A percentile compares a stretch with the other conserved stretches of the same genome.
phyloP scores from a whole-genome alignment of 92 coral and sea anemone genomes.

The Phenganax stokvisi region DNA sequence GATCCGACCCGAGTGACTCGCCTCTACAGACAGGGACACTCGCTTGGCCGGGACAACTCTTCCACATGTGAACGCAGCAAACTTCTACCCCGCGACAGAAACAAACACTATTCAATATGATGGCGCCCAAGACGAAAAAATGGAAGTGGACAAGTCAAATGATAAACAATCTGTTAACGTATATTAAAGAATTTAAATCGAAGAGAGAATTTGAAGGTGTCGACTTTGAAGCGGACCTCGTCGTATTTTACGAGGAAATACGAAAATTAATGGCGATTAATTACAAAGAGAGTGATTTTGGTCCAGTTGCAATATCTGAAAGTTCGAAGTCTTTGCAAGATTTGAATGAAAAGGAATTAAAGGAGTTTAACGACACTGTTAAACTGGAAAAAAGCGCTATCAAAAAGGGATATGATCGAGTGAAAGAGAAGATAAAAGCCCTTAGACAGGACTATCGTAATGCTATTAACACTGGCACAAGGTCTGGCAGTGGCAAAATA shows the following conservation, averaged over 20 bases:
- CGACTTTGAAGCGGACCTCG: slow-evolving; percentile 7
- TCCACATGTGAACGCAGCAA: neutral
- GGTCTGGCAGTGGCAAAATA: slow-evolving; percentile 40
- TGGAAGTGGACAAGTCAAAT: slow-evolving; percentile 5
- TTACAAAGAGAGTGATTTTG: slow-evolving; percentile 10
- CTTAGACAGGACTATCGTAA: slow-evolving; percentile 31
- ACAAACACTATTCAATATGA: slow-evolving; percentile 4
- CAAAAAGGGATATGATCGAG: slow-evolving; percentile 38
- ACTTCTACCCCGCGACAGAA: neutral
- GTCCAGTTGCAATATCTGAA: neutral
- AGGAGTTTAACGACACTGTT: neutral
- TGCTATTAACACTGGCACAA: slow-evolving; percentile 31
- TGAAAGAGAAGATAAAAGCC: slow-evolving; percentile 33
- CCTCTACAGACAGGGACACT: slow-evolving; percentile 23
- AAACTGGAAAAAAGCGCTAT: slow-evolving; percentile 14
- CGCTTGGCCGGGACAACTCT: slow-evolving; percentile 6
- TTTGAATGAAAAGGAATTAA: slow-evolving; percentile 6
- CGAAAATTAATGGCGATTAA: neutral
- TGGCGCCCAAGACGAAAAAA: neutral
- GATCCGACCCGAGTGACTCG: neutral
- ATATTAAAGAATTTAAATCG: neutral
- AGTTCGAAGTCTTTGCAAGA: neutral
- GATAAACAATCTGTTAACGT: slow-evolving; percentile 1
- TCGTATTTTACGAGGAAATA: slow-evolving; percentile 2
- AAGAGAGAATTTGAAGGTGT: neutral